Evolutionary conservation across 2,797 vertebrate genomes (phyloP), one percentile per base, ranked within the genome.

Genomic region (Bryconaethiops microstoma): DNA sequence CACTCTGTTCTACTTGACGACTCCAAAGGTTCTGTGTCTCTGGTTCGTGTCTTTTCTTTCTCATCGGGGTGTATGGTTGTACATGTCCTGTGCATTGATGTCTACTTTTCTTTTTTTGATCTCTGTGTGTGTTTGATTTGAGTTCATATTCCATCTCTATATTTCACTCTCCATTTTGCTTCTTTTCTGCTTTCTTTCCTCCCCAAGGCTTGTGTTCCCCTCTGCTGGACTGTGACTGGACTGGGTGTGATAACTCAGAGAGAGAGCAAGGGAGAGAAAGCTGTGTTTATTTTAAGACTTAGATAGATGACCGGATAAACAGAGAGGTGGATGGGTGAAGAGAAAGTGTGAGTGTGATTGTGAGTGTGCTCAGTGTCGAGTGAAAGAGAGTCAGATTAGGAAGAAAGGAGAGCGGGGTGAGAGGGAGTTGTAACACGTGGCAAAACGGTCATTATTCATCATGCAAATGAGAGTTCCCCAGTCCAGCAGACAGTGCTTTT

Each of bases 211-310:
- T 85, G 60, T 78, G 79, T 84, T 88, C 74, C 82, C 73, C 83
- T 85, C 86, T 45, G 76, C 63, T 79, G 68, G 42, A 45, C 88
- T 84, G 82, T 80, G 86, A 88, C 90, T 71, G 77, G 87, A 88
- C 84, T 90, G 89, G 65, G 79, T 84, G 80, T 82, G 79, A 76
- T 79, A 83, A 70, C 55, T 35, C 7, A 76, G 50, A 81, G 25
- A 65, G 48, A 71, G 54, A 45, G 29, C 35, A 23, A 50, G 29
- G 16, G 19, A 74, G 48, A 60, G 50, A 50, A 21, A 52, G 73
- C 54, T 70, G 74, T 74, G 60, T 81, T 79, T 79, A 79, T 79
- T 79, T 79, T 73, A 35, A 76, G 78, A 81, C 77, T 80, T 77
- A 71, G 78, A 86, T 86, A 67, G 79, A 81, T 81, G 72, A 48